Evolutionary conservation across 2,797 vertebrate genomes (phyloP), one percentile per base, ranked within the genome.

Genomic region (Rhynchonycteris naso): DNA sequence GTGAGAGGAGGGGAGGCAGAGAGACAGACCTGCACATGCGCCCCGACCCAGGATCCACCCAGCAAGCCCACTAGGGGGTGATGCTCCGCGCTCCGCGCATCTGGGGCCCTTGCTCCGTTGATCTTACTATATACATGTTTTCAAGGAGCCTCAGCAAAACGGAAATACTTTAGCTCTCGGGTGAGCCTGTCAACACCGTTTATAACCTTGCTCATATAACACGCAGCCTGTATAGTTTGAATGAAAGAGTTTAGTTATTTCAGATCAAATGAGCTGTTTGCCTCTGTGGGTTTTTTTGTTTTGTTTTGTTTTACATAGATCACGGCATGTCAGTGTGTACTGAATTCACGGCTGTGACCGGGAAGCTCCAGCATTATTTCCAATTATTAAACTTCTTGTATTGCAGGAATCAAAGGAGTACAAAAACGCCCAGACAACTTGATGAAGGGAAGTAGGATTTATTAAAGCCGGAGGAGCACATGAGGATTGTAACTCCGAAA

Each of bases 61-160:
- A 7, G 43, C 43, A 43, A 43, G 43, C 43, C 43, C 43, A 43
- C 43, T 7, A 43, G 43, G 43, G 43, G 8, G 43, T 7, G 43
- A 43, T 43, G 43, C 43, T 43, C 43, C 8, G 43, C 43, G 43
- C 43, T 43, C 43, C 8, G 43, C 43, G 5, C 43, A 43, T 43
- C 43, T 43, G 43, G 43, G 43, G 43, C 43, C 43, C 43, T 43
- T 43, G 43, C 43, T 43, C 43, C 61, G 95, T 96, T 94, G 90
- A 93, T 97, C 93, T 96, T 66, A 58, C 93, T 43, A 43, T 81
- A 96, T 96, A 97, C 94, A 93, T 94, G n/a, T 85, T 96, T 97
- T 96, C 61, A 85, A 97, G 96, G 35, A 72, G 87, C 92, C 85
- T 52, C 21, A n/a, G 72, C 76, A 88, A 88, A 96, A 84, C 58